Conservation (phyloP, 2,888 invertebrate genomes). For the Tenthredo livida region DNA sequence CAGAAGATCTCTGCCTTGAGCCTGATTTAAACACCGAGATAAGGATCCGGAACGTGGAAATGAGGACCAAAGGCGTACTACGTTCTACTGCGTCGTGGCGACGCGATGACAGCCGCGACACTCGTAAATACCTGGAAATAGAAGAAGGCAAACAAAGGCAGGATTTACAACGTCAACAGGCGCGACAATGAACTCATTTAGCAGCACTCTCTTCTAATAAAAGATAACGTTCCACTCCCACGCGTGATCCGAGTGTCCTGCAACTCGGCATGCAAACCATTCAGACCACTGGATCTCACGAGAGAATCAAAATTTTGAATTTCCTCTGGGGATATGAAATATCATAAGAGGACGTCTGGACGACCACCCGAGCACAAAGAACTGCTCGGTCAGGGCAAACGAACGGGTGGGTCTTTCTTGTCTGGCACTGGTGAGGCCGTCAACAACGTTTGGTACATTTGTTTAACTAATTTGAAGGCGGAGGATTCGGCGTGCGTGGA, state of each 20-base stretch:
- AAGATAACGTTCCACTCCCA: constrained; percentile 42
- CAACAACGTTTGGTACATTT: constrained; percentile 54
- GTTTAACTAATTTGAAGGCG: constrained; percentile 53
- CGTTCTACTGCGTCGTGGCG: constrained; percentile 14
- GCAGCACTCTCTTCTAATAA: constrained; percentile 20
- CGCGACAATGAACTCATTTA: constrained; percentile 45
- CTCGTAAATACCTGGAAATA: constrained; percentile 48
- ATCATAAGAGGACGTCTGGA: constrained; percentile 23
- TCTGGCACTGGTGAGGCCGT: constrained; percentile 51
- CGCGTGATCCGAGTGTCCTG: not conserved
- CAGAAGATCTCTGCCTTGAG: constrained; percentile 30
- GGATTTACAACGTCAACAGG: constrained; percentile 34
- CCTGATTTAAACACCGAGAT: constrained; percentile 46
- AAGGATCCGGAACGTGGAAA: constrained; percentile 47
- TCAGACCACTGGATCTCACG: not conserved
- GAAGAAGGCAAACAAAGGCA: constrained; percentile 36
- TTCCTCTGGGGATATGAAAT: not conserved
- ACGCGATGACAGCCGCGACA: constrained; percentile 38
- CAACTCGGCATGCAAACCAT: not conserved
- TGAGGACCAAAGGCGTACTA: constrained; percentile 38
- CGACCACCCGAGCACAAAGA: constrained; percentile 47
- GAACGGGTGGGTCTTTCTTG: constrained; percentile 48
- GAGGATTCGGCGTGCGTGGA: constrained; percentile 52
- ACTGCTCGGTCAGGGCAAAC: constrained; percentile 19
- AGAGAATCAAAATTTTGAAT: not conserved